phyloP scores from a whole-genome alignment of 2,113 vertebrate genomes.

The Nannobrachium achirus region DNA sequence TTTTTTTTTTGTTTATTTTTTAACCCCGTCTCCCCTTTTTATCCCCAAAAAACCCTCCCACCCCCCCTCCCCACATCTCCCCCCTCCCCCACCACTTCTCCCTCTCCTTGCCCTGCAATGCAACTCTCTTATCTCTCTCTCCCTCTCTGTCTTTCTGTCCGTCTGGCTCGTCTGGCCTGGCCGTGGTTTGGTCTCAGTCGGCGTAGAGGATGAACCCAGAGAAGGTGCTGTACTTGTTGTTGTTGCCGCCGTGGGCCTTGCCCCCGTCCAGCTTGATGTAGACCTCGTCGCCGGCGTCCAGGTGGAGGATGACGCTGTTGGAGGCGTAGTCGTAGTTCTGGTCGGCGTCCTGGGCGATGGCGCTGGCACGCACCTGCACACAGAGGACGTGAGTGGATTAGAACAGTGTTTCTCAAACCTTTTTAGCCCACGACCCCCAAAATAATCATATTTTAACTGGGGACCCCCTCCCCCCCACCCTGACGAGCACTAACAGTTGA shows the following conservation, averaged over 20 bases:
- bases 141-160: constrained; percentile 32
- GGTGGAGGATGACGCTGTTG: constrained; percentile 97
- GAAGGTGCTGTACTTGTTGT: constrained; percentile 99
- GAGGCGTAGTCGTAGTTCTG: constrained; percentile 99
- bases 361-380: constrained; percentile 92
- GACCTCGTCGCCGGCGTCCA: constrained; percentile 95
- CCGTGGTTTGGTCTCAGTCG: constrained; percentile 82
- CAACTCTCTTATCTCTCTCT: constrained; percentile 30
- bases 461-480: too few species aligned
- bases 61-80: constrained; percentile 13
- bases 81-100: constrained; percentile 22
- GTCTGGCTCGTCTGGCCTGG: not conserved
- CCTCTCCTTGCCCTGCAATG: constrained; percentile 2
- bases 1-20: too few species aligned
- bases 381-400: not conserved
- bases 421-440: too few species aligned
- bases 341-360: constrained; percentile 96
- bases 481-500: too few species aligned
- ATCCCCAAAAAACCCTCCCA: constrained; percentile 32
- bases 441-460: too few species aligned
- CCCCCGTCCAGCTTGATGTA: constrained; percentile 98
- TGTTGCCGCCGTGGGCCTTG: constrained; percentile 97
- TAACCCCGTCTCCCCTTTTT: too few species aligned
- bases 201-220: constrained; percentile 98
- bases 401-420: too few species aligned